Percentiles rank a stretch among this genome's conserved stretches.
Evolutionary conservation across 2,797 vertebrate species (phyloP).

Genomic region (Enoplosus armatus): DNA sequence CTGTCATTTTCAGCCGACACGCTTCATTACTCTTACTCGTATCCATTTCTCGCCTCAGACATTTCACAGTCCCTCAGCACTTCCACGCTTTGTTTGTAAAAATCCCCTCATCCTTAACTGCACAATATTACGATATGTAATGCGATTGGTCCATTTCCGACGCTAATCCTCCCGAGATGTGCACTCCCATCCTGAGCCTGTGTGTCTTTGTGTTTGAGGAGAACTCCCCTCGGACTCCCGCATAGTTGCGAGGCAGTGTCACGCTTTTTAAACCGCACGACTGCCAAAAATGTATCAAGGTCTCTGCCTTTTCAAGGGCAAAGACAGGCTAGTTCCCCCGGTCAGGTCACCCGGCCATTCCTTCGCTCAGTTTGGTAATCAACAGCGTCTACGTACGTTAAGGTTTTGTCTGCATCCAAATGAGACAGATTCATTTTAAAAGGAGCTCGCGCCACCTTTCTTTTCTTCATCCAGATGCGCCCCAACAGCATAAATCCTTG

Average conservation of each 20-base stretch:
- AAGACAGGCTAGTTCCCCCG: too few species aligned
- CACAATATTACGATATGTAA: slow-evolving; percentile 40
- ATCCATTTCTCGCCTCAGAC: not conserved
- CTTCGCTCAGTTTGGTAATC: not conserved
- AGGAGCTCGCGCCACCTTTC: not conserved
- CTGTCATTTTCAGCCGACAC: not conserved
- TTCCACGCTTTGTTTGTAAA: not conserved
- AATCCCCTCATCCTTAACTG: slow-evolving; percentile 7
- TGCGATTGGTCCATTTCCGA: slow-evolving; percentile 61
- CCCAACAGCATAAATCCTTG: slow-evolving; percentile 46
- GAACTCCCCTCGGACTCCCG: slow-evolving; percentile 44
- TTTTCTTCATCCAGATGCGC: slow-evolving; percentile 25
- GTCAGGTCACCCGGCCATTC: not conserved
- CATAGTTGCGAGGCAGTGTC: slow-evolving; percentile 45
- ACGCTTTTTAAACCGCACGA: slow-evolving; percentile 36
- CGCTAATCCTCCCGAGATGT: slow-evolving; percentile 54
- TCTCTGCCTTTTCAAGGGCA: slow-evolving; percentile 2
- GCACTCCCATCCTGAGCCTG: slow-evolving; percentile 56
- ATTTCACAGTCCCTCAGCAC: not conserved
- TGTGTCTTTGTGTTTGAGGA: slow-evolving; percentile 66
- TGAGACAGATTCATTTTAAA: not conserved
- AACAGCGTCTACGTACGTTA: not conserved
- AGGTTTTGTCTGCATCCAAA: not conserved
- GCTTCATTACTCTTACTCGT: not conserved
- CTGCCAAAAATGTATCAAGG: slow-evolving; percentile 41